Base-by-base conservation (phyloP, 2,113 vertebrate species). In the Myxocyprinus asiaticus region DNA sequence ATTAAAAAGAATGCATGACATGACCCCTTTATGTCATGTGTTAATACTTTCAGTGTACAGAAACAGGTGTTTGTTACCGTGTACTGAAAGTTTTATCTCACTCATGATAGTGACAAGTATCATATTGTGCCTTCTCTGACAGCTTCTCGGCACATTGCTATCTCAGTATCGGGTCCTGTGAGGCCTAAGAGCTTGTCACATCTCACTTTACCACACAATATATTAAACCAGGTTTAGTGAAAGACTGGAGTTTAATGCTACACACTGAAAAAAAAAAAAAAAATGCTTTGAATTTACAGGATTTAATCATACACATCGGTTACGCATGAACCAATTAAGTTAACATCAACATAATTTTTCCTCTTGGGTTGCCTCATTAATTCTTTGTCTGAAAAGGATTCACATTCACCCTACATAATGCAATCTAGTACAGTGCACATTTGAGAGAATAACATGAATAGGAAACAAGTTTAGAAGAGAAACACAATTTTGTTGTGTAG, bases 51-150 rank as follows among this genome's bases (percentile, higher is more conserved):
- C 53, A 56, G 12, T 10, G 5, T 56, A 12, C 9, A 48, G 65
- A 58, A 58, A 55, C 33, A 58, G 53, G 53, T 45, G 43, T 58
- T 72, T 63, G 44, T 7, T 74, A 62, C 6, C 44, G 11, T 61
- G 56, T 61, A 47, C 15, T 73, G 44, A 17, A 74, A 62, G 71
- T 10, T 62, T 61, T n/a, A 73, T 56, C 56, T 73, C 43, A 47
- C n/a, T 61, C 9, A 7, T 48, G 43, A 62, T 62, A 12, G 15
- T 47, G 12, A 74, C 43, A 50, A 74, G 62, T 74, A 33, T 0
- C 17, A 22, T 14, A 61, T 17, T 50, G 71, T 73, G 11, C n/a
- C 17, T 0, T 74, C 58, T 48, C 15, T 74, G 71, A 74, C 71
- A 74, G 71, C 44, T 48, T 17, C 45, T 62, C 17, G 14, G 33